These are phyloP conservation scores for Onychostoma macrolepis DNA, from an alignment of 2,113 vertebrate genomes.

Conservation along the genomic window DNA sequence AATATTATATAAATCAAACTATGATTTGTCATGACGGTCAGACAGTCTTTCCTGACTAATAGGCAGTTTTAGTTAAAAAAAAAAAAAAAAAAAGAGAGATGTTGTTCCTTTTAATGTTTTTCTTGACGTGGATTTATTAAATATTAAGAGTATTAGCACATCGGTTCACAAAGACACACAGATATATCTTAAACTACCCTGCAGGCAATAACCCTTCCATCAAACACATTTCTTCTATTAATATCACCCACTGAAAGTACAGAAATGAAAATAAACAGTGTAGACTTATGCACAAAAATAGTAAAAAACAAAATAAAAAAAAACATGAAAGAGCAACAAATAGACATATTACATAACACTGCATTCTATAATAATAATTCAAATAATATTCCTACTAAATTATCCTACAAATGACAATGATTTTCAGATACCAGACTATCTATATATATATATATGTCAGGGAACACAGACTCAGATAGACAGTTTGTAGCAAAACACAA, in stretches of 20 bases:
- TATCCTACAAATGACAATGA: background rate
- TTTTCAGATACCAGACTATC: background rate
- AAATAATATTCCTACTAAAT: background rate
- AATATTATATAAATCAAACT: too few relatives aligned
- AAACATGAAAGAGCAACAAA: background rate
- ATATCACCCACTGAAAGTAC: background rate
- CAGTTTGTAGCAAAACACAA: too few relatives aligned
- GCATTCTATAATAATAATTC: background rate
- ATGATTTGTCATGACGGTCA: too few relatives aligned
- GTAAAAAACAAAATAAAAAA: background rate
- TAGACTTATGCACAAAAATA: background rate
- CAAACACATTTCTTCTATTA: background rate
- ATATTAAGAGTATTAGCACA: background rate
- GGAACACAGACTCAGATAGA: too few relatives aligned
- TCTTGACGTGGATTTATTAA: background rate
- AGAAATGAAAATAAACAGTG: background rate
- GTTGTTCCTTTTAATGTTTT: background rate
- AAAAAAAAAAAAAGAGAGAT: background rate
- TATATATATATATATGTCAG: too few relatives aligned
- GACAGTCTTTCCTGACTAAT: background rate
- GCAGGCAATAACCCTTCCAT: background rate
- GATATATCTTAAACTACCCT: background rate
- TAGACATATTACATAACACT: background rate
- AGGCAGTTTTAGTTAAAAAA: background rate
- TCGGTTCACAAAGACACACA: background rate